phyloP scores from a whole-genome alignment of 2,797 vertebrate species.

The Gallirallus australis region DNA sequence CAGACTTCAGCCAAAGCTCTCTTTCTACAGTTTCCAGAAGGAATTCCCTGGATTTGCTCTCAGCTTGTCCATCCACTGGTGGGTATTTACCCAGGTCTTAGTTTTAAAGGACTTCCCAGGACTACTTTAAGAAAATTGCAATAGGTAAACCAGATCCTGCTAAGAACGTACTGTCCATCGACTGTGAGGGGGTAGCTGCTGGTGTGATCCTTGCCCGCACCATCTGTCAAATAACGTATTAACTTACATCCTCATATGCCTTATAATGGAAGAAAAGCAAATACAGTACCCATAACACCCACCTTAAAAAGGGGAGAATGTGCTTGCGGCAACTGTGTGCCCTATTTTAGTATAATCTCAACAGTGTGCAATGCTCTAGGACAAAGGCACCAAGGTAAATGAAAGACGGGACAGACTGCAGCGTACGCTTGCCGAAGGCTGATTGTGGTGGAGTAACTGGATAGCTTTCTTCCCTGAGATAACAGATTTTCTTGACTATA shows the following conservation, averaged over 20 bases:
- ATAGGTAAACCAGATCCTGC: not conserved
- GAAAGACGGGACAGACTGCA: conserved; percentile 16
- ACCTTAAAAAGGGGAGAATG: not conserved
- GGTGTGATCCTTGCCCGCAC: not conserved
- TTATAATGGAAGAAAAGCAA: not conserved
- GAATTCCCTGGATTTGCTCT: conserved; percentile 27
- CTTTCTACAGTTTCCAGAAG: conserved; percentile 42
- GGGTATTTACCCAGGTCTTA: conserved; percentile 12
- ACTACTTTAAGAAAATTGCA: not conserved
- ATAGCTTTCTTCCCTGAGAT: conserved; percentile 49
- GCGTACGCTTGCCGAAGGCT: conserved; percentile 32
- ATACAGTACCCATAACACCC: not conserved
- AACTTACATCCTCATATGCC: not conserved
- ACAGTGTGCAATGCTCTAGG: not conserved
- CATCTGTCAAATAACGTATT: not conserved
- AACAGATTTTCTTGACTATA: conserved; percentile 59
- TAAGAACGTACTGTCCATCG: not conserved
- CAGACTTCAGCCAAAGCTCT: conserved; percentile 52
- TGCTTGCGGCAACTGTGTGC: not conserved
- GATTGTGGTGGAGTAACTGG: conserved; percentile 7
- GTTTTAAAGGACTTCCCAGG: not conserved
- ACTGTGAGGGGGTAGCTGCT: not conserved
- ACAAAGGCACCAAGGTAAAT: conserved; percentile 11
- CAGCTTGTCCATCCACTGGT: not conserved
- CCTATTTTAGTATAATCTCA: conserved; percentile 39